Evolutionary conservation across 1,140 invertebrate genomes (phyloP).

Genomic region (Bradynema listronoti): DNA sequence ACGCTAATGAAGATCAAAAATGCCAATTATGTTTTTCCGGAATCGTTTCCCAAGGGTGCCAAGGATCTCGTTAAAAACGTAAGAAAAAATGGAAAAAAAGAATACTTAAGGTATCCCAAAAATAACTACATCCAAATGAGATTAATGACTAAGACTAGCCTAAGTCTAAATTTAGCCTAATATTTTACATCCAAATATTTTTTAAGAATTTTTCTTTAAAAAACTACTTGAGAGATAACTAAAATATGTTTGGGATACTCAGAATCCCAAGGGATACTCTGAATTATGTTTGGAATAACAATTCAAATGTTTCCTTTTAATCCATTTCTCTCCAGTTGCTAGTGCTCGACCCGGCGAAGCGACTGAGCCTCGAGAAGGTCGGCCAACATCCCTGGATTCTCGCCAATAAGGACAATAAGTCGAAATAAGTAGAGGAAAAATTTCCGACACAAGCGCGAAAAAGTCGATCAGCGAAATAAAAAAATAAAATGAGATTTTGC

Average conservation of each 20-base stretch:
- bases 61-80: conserved; percentile 27
- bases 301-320: no score
- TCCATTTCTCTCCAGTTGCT: conserved; percentile 19
- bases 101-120: not conserved
- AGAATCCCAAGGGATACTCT: no score
- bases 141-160: no score
- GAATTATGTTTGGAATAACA: no score
- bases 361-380: conserved; percentile 11
- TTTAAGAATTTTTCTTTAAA: not conserved
- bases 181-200: not conserved
- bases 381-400: conserved; percentile 35
- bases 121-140: conserved; percentile 3
- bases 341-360: conserved; percentile 17
- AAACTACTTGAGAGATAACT: no score
- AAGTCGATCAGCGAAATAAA: no score
- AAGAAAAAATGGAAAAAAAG: not conserved
- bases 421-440: no score
- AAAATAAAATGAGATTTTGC: no score
- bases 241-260: no score
- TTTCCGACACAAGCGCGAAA: no score
- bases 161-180: not conserved
- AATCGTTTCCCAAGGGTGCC: conserved; percentile 20
- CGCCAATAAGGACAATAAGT: no score
- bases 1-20: conserved; percentile 76
- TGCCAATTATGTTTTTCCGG: conserved; percentile 27